A percentile compares a stretch with the other conserved stretches of the same genome.
These are phyloP conservation scores for Gadopsis bispinosus DNA, from an alignment of 2,797 vertebrate genomes.

Conservation along the genomic window DNA sequence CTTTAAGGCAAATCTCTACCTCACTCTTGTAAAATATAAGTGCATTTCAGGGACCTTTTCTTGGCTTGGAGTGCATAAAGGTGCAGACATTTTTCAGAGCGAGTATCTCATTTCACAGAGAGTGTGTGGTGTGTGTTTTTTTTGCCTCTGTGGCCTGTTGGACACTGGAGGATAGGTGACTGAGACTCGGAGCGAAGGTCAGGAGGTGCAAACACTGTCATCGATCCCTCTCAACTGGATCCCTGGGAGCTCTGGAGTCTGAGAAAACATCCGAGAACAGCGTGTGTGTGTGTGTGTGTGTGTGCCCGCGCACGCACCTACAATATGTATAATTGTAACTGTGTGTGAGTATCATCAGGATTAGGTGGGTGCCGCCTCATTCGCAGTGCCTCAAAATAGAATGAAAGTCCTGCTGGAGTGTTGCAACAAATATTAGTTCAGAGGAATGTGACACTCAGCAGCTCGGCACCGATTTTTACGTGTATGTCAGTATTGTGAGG, in stretches of 20 bases:
- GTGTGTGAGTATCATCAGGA: conserved; percentile 21
- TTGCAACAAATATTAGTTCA: conserved; percentile 59
- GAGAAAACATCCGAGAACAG: conserved; percentile 41
- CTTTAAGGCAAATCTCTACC: conserved; percentile 27
- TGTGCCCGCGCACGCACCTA: background rate
- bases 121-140: conserved; percentile 33
- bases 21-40: conserved; percentile 35
- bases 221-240: conserved; percentile 69
- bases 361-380: conserved; percentile 24
- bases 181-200: conserved; percentile 47
- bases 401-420: conserved; percentile 44
- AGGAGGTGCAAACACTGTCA: conserved; percentile 59
- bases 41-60: conserved; percentile 60
- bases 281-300: background rate
- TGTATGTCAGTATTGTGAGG: conserved; percentile 24
- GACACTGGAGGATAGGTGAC: conserved; percentile 46
- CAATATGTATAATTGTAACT: background rate
- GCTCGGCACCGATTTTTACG: conserved; percentile 34
- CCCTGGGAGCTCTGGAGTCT: conserved; percentile 48
- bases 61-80: conserved; percentile 35
- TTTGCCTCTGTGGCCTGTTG: conserved; percentile 24
- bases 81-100: conserved; percentile 46
- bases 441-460: conserved; percentile 37
- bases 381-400: conserved; percentile 49
- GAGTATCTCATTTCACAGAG: conserved; percentile 54